Evolutionary conservation across 2,797 vertebrate genomes (phyloP).

Genomic region (Borostomias antarcticus): DNA sequence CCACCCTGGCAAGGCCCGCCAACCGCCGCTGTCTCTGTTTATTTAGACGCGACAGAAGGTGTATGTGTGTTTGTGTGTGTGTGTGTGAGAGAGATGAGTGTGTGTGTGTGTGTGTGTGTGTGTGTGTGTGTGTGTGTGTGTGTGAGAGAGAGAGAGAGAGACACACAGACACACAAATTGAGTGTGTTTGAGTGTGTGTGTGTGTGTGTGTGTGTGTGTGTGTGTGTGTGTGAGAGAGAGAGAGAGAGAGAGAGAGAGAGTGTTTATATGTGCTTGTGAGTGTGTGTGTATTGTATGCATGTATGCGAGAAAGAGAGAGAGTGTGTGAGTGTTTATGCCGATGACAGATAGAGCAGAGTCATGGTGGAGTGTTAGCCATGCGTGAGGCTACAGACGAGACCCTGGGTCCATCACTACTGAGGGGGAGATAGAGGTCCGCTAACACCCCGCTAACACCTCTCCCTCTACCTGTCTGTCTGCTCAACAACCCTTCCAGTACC

Average conservation of each 20-base stretch:
- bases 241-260: too few relatives aligned
- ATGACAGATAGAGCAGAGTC: background rate
- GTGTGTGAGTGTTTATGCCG: too few relatives aligned
- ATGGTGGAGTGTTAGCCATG: constrained; percentile 21
- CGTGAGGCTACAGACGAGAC: constrained; percentile 62
- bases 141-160: constrained; percentile 72
- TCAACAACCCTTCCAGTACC: background rate
- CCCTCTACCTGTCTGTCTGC: too few relatives aligned
- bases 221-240: constrained; percentile 12
- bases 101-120: too few relatives aligned
- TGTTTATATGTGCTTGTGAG: too few relatives aligned
- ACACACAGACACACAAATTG: constrained; percentile 20
- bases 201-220: constrained; percentile 35
- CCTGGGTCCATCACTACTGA: constrained; percentile 74
- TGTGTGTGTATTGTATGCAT: too few relatives aligned
- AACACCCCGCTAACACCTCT: too few relatives aligned
- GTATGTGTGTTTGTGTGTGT: too few relatives aligned
- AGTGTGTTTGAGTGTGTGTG: constrained; percentile 66
- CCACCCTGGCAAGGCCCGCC: constrained; percentile 56
- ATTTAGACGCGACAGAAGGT: too few relatives aligned
- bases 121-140: constrained; percentile 74
- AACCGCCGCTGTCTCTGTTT: too few relatives aligned
- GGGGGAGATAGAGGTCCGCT: constrained; percentile 56
- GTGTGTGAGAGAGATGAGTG: too few relatives aligned
- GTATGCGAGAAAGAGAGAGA: too few relatives aligned